These are phyloP conservation scores for Gouania willdenowi DNA, from an alignment of 2,797 vertebrate species.

Conservation along the genomic window DNA sequence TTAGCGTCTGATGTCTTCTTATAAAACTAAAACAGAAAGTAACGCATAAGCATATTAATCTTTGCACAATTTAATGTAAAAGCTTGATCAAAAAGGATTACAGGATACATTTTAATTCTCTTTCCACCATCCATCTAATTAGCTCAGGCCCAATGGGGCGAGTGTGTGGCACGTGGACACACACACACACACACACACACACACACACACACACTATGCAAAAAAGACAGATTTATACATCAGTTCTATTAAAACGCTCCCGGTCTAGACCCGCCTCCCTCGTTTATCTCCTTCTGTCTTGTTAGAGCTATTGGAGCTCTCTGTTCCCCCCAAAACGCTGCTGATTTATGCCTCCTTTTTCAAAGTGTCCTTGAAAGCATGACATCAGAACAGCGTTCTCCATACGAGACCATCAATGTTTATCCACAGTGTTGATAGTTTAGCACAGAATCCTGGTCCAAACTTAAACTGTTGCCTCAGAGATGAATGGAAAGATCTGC, in stretches of 20 bases:
- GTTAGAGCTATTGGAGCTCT: background rate
- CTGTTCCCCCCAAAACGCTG: background rate
- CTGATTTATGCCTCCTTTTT: conserved; percentile 38
- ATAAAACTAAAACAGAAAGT: no score
- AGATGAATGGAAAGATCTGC: no score
- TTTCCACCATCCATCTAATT: conserved; percentile 31
- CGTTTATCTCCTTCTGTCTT: conserved; percentile 32
- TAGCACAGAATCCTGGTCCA: background rate
- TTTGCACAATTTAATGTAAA: no score
- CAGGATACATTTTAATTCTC: background rate
- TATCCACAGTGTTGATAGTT: background rate
- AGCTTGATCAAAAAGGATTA: no score
- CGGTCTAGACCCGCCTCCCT: conserved; percentile 25
- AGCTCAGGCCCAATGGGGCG: conserved; percentile 25
- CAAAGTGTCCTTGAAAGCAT: conserved; percentile 33
- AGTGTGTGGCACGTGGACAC: conserved; percentile 8
- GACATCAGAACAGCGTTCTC: conserved; percentile 14
- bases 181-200: conserved; percentile 11
- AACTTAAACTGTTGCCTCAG: no score
- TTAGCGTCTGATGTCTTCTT: no score
- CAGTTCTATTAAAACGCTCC: conserved; percentile 32
- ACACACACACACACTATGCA: background rate
- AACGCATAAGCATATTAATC: no score
- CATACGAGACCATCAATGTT: conserved; percentile 5
- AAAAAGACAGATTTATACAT: conserved; percentile 26